Base-by-base conservation (phyloP, 2,113 vertebrate species). In the Lutjanus erythropterus region DNA sequence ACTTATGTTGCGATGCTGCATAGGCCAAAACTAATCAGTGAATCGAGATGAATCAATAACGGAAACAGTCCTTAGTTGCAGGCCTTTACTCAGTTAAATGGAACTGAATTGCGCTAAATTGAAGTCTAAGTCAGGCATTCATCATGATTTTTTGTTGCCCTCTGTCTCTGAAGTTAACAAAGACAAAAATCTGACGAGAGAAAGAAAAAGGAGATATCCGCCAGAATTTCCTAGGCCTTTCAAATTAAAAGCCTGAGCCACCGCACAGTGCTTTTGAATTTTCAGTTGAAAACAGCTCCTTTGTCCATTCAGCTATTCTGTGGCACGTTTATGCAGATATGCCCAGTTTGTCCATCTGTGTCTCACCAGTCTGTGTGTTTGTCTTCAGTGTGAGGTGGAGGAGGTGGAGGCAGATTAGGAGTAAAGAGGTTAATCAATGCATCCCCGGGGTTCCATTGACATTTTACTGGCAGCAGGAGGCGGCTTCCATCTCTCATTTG, bases 381-480 rank as follows among this genome's bases (percentile, higher is more conserved):
- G 69, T 49, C 21, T 71, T 74, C 75, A 62, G 55, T 75, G 72
- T 49, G 66, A 61, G 76, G 31, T 78, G 78, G 66, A 87, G 87
- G 76, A 72, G 82, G 78, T 78, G 84, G 85, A 84, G 67, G 74
- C 73, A 78, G 88, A 87, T 88, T 85, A 89, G 78, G 75, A 84
- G 84, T 47, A 68, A 65, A 88, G 88, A 93, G 88, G 90, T 89
- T 93, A 94, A 94, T 94, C 92, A 94, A 95, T 94, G 91, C 87
- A 88, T 91, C 90, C 86, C 88, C 68, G 55, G 90, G 87, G 90
- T 70, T 91, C 86, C 89, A 83, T 66, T 94, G 92, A 90, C 92
- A 94, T 94, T 94, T 93, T 70, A 73, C 81, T 52, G 82, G 80
- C 92, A 90, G 89, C 89, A 67, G 90, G 88, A 87, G 71, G 71